Evolutionary conservation across 1,140 invertebrate species (phyloP).

Genomic region (Neodiprion fabricii): DNA sequence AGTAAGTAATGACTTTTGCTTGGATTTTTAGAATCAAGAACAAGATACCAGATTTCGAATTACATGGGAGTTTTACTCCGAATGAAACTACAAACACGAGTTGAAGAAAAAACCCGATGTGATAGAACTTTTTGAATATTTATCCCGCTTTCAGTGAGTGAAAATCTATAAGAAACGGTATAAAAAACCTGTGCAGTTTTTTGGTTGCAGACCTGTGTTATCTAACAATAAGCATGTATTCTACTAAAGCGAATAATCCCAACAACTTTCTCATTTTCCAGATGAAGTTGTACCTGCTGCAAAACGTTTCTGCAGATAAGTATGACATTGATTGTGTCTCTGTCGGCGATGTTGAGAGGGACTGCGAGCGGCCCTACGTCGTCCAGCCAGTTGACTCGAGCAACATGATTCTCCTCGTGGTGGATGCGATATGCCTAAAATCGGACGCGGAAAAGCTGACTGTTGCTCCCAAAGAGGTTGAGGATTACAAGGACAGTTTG

Average conservation of each 20-base stretch:
- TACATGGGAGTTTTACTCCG: too few species aligned
- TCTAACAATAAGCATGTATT: slow-evolving; percentile 10
- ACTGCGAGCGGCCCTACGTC: slow-evolving; percentile 72
- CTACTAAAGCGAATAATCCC: not conserved
- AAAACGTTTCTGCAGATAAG: slow-evolving; percentile 44
- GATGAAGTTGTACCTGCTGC: slow-evolving; percentile 55
- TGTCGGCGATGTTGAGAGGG: slow-evolving; percentile 44
- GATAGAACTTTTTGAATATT: slow-evolving; percentile 20
- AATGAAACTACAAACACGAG: too few species aligned
- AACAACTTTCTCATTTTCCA: slow-evolving; percentile 24
- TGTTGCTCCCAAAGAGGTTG: slow-evolving; percentile 68
- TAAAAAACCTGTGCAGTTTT: too few species aligned
- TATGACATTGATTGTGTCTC: slow-evolving; percentile 41
- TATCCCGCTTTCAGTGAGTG: slow-evolving; percentile 25
- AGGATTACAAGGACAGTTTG: slow-evolving; percentile 65
- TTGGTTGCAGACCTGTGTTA: too few species aligned
- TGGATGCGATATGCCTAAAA: slow-evolving; percentile 68
- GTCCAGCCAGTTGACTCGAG: slow-evolving; percentile 82
- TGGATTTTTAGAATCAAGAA: too few species aligned
- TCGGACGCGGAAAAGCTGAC: slow-evolving; percentile 49
- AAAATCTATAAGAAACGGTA: too few species aligned
- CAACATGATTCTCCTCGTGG: slow-evolving; percentile 84
- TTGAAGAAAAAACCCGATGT: too few species aligned
- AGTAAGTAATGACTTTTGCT: too few species aligned
- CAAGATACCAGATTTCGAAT: too few species aligned